Percentiles rank a stretch among this genome's conserved stretches.
phyloP scores from a whole-genome alignment of 2,888 invertebrate genomes.

The Melanophora roralis region DNA sequence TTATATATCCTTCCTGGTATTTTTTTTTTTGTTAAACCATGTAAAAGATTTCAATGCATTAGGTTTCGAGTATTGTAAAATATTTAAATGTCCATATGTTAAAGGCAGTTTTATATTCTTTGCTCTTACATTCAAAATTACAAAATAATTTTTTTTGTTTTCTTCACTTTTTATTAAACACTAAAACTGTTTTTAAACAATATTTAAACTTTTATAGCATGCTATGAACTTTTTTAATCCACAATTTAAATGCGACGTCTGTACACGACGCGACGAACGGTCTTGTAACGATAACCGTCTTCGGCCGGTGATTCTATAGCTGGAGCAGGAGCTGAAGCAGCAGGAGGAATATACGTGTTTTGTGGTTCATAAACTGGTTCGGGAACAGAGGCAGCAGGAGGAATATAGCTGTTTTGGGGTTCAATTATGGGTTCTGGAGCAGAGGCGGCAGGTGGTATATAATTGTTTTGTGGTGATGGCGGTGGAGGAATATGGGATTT shows the following conservation, averaged over 20 bases:
- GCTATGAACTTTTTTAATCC: not conserved
- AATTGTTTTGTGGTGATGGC: constrained; percentile 15
- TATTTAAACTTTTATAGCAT: not conserved
- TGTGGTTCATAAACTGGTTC: not conserved
- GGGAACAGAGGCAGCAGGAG: constrained; percentile 30
- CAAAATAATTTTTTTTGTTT: too few relatives aligned
- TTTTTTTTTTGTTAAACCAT: too few relatives aligned
- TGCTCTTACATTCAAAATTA: too few relatives aligned
- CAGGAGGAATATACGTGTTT: constrained; percentile 24
- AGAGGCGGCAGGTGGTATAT: constrained; percentile 18
- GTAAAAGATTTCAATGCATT: too few relatives aligned
- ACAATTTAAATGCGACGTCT: constrained; percentile 3
- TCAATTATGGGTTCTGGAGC: constrained; percentile 39
- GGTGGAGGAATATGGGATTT: constrained; percentile 35
- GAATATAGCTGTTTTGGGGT: constrained; percentile 40
- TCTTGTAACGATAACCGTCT: constrained; percentile 35
- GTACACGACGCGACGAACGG: constrained; percentile 31
- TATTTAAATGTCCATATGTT: too few relatives aligned
- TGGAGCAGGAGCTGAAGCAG: not conserved
- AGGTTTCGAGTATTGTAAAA: too few relatives aligned
- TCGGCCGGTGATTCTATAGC: not conserved
- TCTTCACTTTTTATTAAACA: too few relatives aligned
- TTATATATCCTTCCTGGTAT: too few relatives aligned
- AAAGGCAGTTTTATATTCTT: too few relatives aligned
- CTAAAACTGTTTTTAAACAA: constrained; percentile 5